phyloP scores from a whole-genome alignment of 2,888 invertebrate genomes.

The Conus canariensis region DNA sequence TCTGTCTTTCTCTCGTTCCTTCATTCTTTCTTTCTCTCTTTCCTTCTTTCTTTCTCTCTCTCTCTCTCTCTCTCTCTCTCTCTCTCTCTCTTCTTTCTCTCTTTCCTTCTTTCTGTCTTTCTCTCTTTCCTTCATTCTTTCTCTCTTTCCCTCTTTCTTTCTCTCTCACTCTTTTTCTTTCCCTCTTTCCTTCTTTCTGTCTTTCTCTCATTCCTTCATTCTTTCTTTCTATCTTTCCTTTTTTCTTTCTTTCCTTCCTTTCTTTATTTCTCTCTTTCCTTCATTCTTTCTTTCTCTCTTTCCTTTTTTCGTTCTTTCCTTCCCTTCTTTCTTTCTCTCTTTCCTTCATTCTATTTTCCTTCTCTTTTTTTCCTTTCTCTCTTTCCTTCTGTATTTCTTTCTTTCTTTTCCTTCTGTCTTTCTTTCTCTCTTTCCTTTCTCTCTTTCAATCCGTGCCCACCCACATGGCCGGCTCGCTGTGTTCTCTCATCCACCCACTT shows the following conservation, averaged over 20 bases:
- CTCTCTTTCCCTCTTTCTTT: too few species aligned
- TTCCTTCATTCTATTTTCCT: neutral
- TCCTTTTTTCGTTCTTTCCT: neutral
- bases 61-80: neutral
- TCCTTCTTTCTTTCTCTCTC: too few species aligned
- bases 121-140: too few species aligned
- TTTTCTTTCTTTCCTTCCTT: neutral
- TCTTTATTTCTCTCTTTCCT: neutral
- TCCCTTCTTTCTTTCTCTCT: conserved; percentile 21
- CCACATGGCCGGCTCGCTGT: too few species aligned
- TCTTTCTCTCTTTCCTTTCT: too few species aligned
- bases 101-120: too few species aligned
- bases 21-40: too few species aligned
- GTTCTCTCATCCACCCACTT: too few species aligned
- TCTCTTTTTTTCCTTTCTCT: neutral
- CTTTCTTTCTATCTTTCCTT: too few species aligned
- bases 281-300: neutral
- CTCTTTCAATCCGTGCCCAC: too few species aligned
- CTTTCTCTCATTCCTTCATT: neutral
- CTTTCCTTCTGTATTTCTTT: neutral
- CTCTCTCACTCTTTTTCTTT: too few species aligned
- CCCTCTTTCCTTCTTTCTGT: neutral
- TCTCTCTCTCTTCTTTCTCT: too few species aligned
- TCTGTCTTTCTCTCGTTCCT: neutral
- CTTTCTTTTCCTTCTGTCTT: neutral